Evolutionary conservation across 2,888 invertebrate species (phyloP), one percentile per base, ranked within the genome.

Genomic region (Cistogaster globosa): DNA sequence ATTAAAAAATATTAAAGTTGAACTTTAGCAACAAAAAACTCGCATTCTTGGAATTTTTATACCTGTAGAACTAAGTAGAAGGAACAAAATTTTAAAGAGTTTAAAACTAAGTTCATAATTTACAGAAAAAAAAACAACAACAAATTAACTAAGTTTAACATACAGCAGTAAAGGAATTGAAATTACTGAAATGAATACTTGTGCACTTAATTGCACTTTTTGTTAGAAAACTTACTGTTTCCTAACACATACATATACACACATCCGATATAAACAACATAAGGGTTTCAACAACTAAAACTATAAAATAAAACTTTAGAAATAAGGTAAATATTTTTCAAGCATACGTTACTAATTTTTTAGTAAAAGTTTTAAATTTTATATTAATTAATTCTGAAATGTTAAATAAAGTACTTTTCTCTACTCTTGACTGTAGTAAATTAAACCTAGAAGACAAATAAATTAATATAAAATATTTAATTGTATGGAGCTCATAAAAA

Each of bases 41-140:
- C 1, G 63, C 42, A 55, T 78, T 71, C 62, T 32, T 78, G 62
- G 22, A 20, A 79, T 63, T 63, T 63, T 63, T 71, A 71, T 71
- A 79, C 71, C 79, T 79, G 12, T 51, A 63, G 48, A 63, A 79
- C 55, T 78, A 62, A 78, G 32, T 22, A 55, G 26, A 45, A 63
- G 53, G 7, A n/a, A n/a, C n/a, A 48, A 62, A 55, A 63, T 48
- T 7, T 57, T n/a, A 62, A 63, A 68, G 55, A 26, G 60, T 53
- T 38, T 8, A 45, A 63, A 63, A 62, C 69, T 63, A 63, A 79
- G 62, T 79, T 79, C 38, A 63, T 71, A 79, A 48, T 79, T 72
- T 57, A 48, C n/a, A 48, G 55, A 78, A 55, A 62, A 51, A 51
- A 18, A 18, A n/a, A 18, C 8, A 51, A 32, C 7, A 32, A 32